Evolutionary conservation across 2,797 vertebrate genomes (phyloP).

Genomic region (Pseudomugil tenellus): DNA sequence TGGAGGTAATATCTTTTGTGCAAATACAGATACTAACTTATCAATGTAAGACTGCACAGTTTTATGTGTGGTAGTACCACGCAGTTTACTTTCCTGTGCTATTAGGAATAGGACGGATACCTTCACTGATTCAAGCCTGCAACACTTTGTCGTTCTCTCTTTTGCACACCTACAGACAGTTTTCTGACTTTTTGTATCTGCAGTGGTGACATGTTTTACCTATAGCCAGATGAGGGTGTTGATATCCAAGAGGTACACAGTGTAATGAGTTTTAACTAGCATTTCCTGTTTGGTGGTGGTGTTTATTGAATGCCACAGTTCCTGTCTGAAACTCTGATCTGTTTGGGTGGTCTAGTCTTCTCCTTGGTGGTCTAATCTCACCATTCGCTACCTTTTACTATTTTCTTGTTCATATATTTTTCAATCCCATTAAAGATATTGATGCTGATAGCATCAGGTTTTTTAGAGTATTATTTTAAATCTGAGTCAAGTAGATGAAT

Average conservation of each 20-base stretch:
- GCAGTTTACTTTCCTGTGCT: neutral
- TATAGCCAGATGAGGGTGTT: neutral
- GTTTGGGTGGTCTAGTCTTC: conserved; percentile 73
- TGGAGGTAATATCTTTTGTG: neutral
- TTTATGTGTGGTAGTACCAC: neutral
- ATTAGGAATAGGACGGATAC: conserved; percentile 7
- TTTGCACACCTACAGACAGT: conserved; percentile 34
- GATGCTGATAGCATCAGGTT: conserved; percentile 30
- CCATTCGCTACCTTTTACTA: conserved; percentile 18
- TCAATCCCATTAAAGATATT: conserved; percentile 37
- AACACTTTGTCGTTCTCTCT: neutral
- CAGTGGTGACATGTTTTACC: conserved; percentile 5
- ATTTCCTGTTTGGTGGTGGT: conserved; percentile 36
- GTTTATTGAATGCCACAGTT: conserved; percentile 51
- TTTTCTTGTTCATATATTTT: conserved; percentile 32
- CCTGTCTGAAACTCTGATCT: conserved; percentile 57
- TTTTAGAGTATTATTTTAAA: conserved; percentile 16
- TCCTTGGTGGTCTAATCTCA: conserved; percentile 57
- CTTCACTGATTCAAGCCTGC: neutral
- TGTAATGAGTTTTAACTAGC: conserved; percentile 28
- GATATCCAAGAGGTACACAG: conserved; percentile 1
- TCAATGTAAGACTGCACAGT: neutral
- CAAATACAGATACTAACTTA: neutral
- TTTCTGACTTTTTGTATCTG: neutral
- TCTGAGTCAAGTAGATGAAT: conserved; percentile 6